Base-by-base conservation (phyloP, 2,113 vertebrate species). In the Ophthalmolycus amberensis region DNA sequence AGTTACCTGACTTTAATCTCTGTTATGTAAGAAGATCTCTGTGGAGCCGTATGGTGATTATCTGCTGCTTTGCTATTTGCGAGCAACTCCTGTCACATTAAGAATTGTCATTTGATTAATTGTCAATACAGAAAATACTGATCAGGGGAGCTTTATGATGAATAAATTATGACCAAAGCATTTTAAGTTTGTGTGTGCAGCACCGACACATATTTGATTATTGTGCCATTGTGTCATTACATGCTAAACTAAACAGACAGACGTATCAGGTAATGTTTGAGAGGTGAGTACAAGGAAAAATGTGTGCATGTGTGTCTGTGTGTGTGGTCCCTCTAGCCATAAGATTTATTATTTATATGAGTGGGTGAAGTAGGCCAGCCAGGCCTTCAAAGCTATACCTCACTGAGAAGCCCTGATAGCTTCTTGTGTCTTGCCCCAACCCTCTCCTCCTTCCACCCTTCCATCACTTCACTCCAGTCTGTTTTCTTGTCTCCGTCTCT, bases 321-420 rank as follows among this genome's bases (percentile, higher is more conserved):
- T 52, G 46, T 50, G 58, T 63, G 37, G n/a, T 71, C 44, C 68
- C 25, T 82, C 72, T 56, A 70, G 82, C 71, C 67, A 71, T 38
- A 29, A 25, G 72, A 91, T 92, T 88, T 71, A 89, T 94, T 91
- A 92, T 94, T 94, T 91, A 93, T 89, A 86, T 59, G 67, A 75
- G 73, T 88, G 72, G 91, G 88, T 93, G 85, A 93, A 94, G 82
- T 90, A 92, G 90, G 88, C 91, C 88, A 92, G 79, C 54, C 75
- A 59, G 85, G 85, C 85, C 84, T 92, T 90, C 86, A 71, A 77
- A 79, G 78, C 78, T 70, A 34, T 34, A 70, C 83, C 80, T 88
- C 75, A 77, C 85, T 62, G 65, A 83, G 81, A 73, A 89, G 63
- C 63, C 44, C 62, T 38, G 60, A 65, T 79, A 77, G 69, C 75